A percentile compares a stretch with the other conserved stretches of the same genome.
phyloP scores from a whole-genome alignment of 2,888 invertebrate genomes.

The Dicyrtoma fusca region DNA sequence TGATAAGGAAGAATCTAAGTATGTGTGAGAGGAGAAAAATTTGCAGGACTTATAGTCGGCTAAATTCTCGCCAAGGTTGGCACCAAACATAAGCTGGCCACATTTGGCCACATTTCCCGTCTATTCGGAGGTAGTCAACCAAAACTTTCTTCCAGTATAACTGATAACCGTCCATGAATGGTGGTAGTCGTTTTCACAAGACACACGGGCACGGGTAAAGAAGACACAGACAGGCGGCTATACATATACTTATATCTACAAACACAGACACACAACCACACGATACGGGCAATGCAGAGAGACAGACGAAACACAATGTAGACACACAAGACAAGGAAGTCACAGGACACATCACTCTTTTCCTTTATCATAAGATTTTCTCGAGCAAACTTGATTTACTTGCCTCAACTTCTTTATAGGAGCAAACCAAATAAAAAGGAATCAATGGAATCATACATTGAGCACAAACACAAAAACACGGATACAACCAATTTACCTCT shows the following conservation, averaged over 20 bases:
- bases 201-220: slow-evolving; percentile 1
- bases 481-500: not conserved
- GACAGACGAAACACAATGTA: not conserved
- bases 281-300: too few species aligned
- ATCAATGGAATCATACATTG: not conserved
- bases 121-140: slow-evolving; percentile 16
- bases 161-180: slow-evolving; percentile 17
- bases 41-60: slow-evolving; percentile 8
- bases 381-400: not conserved
- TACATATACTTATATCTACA: too few species aligned
- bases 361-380: not conserved
- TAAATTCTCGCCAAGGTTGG: slow-evolving; percentile 1
- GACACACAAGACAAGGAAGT: slow-evolving; percentile 25
- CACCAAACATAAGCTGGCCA: slow-evolving; percentile 16
- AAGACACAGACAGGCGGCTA: too few species aligned
- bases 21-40: not conserved
- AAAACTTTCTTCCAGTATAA: slow-evolving; percentile 13
- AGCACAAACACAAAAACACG: not conserved
- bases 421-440: slow-evolving; percentile 7
- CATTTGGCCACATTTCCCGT: slow-evolving; percentile 21
- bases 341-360: slow-evolving; percentile 25
- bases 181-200: slow-evolving; percentile 1
- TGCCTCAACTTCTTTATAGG: slow-evolving; percentile 2
- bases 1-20: not conserved
- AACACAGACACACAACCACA: too few species aligned